Evolutionary conservation across 2,797 vertebrate species (phyloP).

Genomic region (Argyrosomus regius): DNA sequence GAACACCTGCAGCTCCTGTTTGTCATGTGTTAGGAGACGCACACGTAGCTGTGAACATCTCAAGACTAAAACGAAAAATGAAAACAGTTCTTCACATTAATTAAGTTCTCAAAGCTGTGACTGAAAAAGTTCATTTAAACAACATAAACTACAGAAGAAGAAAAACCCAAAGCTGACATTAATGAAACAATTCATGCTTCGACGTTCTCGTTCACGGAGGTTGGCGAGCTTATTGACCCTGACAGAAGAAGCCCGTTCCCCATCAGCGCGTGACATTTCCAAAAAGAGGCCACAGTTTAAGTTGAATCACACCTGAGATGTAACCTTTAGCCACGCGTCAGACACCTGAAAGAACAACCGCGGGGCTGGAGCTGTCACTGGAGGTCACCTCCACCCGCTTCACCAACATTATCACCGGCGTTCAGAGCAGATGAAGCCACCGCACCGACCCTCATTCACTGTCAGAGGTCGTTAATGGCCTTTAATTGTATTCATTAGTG

Average conservation of each 20-base stretch:
- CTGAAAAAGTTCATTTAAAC: neutral
- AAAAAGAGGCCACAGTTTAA: neutral
- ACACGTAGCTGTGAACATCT: neutral
- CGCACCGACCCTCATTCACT: neutral
- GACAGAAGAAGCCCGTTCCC: neutral
- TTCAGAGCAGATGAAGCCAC: neutral
- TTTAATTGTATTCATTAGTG: slow-evolving; percentile 48
- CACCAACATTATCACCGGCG: neutral
- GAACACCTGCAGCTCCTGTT: no score
- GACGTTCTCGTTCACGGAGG: neutral
- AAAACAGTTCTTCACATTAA: no score
- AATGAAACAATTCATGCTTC: neutral
- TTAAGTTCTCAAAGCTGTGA: neutral
- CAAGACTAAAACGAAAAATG: no score
- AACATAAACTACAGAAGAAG: neutral
- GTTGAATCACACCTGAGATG: slow-evolving; percentile 17
- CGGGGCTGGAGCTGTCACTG: neutral
- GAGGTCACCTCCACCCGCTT: neutral
- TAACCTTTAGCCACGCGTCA: neutral
- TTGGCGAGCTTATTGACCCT: neutral
- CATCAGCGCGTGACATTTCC: slow-evolving; percentile 15
- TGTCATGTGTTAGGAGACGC: no score
- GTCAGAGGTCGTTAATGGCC: slow-evolving; percentile 36
- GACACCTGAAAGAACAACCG: neutral
- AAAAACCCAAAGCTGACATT: neutral